Conservation (phyloP, 2,888 invertebrate genomes). For the Parascotia fuliginaria region DNA sequence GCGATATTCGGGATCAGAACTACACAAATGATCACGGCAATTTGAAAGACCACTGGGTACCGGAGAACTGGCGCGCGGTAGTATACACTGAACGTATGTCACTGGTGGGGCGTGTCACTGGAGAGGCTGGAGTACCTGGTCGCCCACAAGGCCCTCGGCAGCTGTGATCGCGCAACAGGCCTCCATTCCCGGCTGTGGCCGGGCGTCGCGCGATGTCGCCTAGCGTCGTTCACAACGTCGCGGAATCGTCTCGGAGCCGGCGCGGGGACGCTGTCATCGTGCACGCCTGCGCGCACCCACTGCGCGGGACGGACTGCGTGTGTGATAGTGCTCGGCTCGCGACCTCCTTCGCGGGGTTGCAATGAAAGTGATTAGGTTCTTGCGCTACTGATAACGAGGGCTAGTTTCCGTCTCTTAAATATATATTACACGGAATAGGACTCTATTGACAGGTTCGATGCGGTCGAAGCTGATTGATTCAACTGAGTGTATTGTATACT, state of each 20-base stretch:
- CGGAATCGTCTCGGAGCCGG: constrained; percentile 43
- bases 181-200: constrained; percentile 80
- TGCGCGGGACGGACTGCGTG: constrained; percentile 66
- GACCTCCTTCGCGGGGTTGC: constrained; percentile 79
- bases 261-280: constrained; percentile 49
- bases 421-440: constrained; percentile 38
- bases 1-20: constrained; percentile 28
- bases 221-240: constrained; percentile 51
- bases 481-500: background rate
- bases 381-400: constrained; percentile 80
- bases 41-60: constrained; percentile 39
- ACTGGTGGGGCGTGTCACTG: constrained; percentile 35
- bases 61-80: constrained; percentile 18
- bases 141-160: constrained; percentile 82
- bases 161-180: constrained; percentile 78
- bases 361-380: constrained; percentile 81
- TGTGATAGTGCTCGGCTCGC: constrained; percentile 65
- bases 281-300: constrained; percentile 66
- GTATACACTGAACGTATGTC: constrained; percentile 35
- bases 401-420: constrained; percentile 55
- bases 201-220: constrained; percentile 54
- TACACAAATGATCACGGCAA: constrained; percentile 40
- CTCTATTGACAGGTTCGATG: constrained; percentile 11
- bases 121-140: constrained; percentile 70
- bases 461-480: background rate